Conservation (phyloP, 2,888 invertebrate genomes). For the Synanthedon tipuliformis region DNA sequence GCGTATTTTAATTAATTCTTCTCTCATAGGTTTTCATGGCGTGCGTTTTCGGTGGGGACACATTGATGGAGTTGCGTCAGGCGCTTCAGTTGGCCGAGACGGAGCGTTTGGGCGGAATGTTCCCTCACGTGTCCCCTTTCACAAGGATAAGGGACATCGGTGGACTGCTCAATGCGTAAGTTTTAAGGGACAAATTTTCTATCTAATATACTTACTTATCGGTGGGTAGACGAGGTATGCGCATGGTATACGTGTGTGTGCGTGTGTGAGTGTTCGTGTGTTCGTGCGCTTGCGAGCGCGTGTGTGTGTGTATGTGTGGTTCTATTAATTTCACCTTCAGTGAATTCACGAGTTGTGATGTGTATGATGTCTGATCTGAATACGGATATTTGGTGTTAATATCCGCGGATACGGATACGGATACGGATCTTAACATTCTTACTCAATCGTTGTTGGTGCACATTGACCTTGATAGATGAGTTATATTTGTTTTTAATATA, state of each 20-base stretch:
- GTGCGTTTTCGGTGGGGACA: slow-evolving; percentile 95
- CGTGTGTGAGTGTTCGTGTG: too few species aligned
- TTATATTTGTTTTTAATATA: too few species aligned
- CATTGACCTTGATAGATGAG: too few species aligned
- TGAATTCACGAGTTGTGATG: too few species aligned
- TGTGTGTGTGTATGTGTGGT: background rate
- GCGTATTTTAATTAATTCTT: background rate
- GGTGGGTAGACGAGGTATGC: too few species aligned
- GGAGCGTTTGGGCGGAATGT: slow-evolving; percentile 90
- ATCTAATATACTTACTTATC: too few species aligned
- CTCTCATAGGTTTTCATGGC: slow-evolving; percentile 79
- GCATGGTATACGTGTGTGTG: too few species aligned
- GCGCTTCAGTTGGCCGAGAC: slow-evolving; percentile 93
- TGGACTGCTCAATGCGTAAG: slow-evolving; percentile 76
- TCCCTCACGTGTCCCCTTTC: slow-evolving; percentile 93
- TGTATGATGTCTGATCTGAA: too few species aligned
- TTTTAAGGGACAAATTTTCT: slow-evolving; percentile 3
- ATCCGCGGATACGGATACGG: too few species aligned
- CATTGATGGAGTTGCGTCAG: slow-evolving; percentile 89
- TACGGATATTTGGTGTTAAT: too few species aligned
- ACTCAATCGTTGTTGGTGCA: too few species aligned
- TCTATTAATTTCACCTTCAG: background rate
- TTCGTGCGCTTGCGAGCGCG: background rate
- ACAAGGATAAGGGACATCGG: slow-evolving; percentile 86
- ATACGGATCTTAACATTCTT: too few species aligned